Conservation (phyloP, 1,140 invertebrate genomes). For the Drosophila rhopaloa region DNA sequence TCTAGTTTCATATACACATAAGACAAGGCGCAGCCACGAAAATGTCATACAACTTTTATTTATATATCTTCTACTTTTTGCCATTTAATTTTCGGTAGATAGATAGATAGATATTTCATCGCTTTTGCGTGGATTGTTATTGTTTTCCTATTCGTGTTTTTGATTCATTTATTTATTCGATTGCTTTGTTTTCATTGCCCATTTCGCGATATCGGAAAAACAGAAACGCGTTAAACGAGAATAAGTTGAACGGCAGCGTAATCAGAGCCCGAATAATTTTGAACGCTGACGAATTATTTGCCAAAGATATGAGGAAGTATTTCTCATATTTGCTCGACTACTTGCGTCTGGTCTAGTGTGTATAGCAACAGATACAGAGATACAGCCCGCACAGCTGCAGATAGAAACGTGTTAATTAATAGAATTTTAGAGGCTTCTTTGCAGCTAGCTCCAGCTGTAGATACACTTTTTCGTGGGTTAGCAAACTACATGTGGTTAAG, state of each 20-base stretch:
- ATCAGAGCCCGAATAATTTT: slow-evolving; percentile 26
- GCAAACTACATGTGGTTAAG: slow-evolving; percentile 17
- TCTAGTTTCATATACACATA: slow-evolving; percentile 16
- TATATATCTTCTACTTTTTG: not conserved
- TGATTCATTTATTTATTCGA: not conserved
- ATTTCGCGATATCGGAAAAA: slow-evolving; percentile 20
- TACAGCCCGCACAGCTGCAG: slow-evolving; percentile 8
- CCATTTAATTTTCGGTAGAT: not conserved
- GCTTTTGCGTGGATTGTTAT: not conserved
- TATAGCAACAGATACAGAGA: slow-evolving; percentile 7
- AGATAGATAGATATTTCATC: not conserved
- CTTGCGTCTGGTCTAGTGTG: slow-evolving; percentile 5
- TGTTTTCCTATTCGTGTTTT: not conserved
- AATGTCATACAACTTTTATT: slow-evolving; percentile 2
- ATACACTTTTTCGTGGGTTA: slow-evolving; percentile 10
- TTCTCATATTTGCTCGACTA: slow-evolving; percentile 29
- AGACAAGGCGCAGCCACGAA: not conserved
- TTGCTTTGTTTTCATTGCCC: slow-evolving; percentile 15
- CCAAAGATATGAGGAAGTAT: slow-evolving; percentile 53
- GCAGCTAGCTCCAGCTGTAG: not conserved
- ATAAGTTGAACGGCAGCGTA: slow-evolving; percentile 7
- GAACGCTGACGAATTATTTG: slow-evolving; percentile 40
- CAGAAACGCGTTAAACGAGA: slow-evolving; percentile 26
- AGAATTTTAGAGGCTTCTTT: slow-evolving; percentile 32
- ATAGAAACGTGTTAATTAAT: slow-evolving; percentile 46